A percentile compares a stretch with the other conserved stretches of the same genome.
Conservation (phyloP, 2,113 vertebrate genomes). For the Odocoileus virginianus region DNA sequence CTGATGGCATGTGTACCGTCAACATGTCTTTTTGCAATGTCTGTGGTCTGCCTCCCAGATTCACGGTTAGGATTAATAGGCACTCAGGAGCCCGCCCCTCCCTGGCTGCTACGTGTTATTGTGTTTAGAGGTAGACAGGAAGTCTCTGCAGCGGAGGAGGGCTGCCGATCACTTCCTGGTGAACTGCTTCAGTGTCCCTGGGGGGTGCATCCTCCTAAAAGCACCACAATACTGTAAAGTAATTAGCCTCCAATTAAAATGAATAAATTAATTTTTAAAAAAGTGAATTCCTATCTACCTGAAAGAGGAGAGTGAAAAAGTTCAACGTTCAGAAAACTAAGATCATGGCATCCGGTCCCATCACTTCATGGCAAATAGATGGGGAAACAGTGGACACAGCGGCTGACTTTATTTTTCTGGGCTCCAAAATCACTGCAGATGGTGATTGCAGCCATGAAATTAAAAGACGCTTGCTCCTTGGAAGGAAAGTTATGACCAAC, state of each 20-base stretch:
- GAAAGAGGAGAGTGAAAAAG: no score
- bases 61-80: background rate
- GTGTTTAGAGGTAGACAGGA: slow-evolving; percentile 9
- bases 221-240: background rate
- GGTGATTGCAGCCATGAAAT: no score
- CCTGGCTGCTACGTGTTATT: background rate
- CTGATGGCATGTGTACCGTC: background rate
- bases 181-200: background rate
- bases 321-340: no score
- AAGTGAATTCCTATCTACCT: background rate
- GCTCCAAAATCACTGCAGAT: no score
- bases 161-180: background rate
- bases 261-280: background rate
- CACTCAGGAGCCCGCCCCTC: background rate
- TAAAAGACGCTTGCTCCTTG: no score
- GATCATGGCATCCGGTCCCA: no score
- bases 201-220: background rate
- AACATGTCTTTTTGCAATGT: background rate
- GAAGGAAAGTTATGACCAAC: no score
- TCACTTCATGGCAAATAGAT: no score
- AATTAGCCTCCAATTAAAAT: background rate
- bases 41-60: background rate
- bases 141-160: background rate
- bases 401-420: no score
- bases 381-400: no score